Evolutionary conservation across 1,140 invertebrate species (phyloP), one percentile per base, ranked within the genome.

Genomic region (Papilio helenus): DNA sequence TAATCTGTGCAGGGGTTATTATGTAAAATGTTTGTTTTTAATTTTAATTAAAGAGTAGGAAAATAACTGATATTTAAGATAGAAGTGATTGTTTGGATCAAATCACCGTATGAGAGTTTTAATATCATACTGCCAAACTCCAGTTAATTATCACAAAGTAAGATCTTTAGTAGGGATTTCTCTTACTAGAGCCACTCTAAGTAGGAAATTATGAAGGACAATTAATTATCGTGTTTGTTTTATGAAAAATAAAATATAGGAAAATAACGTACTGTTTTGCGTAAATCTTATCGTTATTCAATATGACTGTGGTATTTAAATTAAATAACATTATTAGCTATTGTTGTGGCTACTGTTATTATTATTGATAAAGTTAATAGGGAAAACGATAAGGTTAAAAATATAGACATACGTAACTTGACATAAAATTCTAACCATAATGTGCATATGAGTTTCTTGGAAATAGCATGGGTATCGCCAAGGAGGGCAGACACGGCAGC

Each of bases 341-440:
- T 65, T 65, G 58, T 65, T 68, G 26, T 26, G 12, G 58, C 8
- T 16, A 23, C 10, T 26, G 58, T 61, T 61, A 61, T 61, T 61
- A 26, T 68, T 68, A 68, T 29, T 68, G 61, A 68, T 68, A 29
- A 34, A 55, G 18, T 55, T 55, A 68, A 68, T 68, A 29, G 26
- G 61, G 26, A 68, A 34, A 68, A 68, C 61, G 61, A 68, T 68
- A 68, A 68, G 26, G 61, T 68, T 68, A 68, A 68, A 29, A 68
- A 1, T 29, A 68, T 16, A 68, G 14, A 29, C 7, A 8, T 8
- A 39, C 34, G 26, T 29, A 16, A 29, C 26, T 65, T 65, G 10
- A 29, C 26, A 26, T 65, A 26, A 61, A 12, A 26, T 26, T 61
- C 23, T 23, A 68, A 34, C 26, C 29, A 51, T 51, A 51, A 20